Conservation (phyloP, 2,797 vertebrate species). For the Mormyrops boulengeri region DNA sequence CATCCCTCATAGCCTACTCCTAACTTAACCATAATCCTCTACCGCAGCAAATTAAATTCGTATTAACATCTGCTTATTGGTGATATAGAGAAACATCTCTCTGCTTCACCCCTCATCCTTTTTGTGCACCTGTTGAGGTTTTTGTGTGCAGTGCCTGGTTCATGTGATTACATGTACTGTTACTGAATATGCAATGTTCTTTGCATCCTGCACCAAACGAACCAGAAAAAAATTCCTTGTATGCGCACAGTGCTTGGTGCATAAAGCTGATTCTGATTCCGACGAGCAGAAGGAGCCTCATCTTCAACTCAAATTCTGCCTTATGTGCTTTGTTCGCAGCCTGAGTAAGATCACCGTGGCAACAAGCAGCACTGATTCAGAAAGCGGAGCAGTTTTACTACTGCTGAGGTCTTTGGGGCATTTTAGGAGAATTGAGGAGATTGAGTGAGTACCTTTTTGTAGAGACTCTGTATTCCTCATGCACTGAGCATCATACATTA, state of each 20-base stretch:
- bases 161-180: background rate
- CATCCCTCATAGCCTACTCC: background rate
- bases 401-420: constrained; percentile 53
- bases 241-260: background rate
- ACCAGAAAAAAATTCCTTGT: background rate
- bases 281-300: background rate
- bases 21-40: background rate
- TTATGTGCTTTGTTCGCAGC: constrained; percentile 47
- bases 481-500: background rate
- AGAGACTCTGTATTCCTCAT: background rate
- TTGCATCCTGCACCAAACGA: background rate
- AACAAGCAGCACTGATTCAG: constrained; percentile 20
- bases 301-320: background rate
- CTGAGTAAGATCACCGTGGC: constrained; percentile 52
- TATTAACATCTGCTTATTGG: background rate
- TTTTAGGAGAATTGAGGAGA: constrained; percentile 55
- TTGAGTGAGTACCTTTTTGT: constrained; percentile 56
- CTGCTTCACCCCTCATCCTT: background rate
- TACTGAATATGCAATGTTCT: background rate
- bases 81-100: background rate
- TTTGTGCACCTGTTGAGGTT: background rate
- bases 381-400: constrained; percentile 21
- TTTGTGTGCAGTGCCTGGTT: background rate
- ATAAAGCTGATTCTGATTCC: background rate
- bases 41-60: background rate